Conservation (phyloP, 2,113 vertebrate genomes). For the Amphiprion percula region DNA sequence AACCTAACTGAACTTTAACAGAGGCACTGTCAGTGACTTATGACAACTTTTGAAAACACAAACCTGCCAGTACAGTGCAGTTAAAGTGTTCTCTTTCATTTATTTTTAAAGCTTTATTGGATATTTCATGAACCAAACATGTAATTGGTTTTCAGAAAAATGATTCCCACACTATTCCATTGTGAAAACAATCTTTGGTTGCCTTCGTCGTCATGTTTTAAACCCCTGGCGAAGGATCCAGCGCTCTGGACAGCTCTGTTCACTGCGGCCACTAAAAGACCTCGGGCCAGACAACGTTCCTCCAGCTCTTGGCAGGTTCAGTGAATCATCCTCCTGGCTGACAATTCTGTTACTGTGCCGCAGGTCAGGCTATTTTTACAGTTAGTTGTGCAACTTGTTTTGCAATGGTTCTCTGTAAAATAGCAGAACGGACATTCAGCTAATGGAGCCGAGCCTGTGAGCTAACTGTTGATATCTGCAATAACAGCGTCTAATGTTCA, state of each 20-base stretch:
- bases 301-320: conserved; percentile 8
- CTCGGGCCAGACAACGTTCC: background rate
- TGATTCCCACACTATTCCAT: no score
- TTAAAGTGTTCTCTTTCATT: no score
- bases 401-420: background rate
- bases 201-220: background rate
- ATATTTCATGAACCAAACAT: no score
- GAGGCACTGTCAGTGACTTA: no score
- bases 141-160: no score
- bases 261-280: background rate
- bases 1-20: no score
- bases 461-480: background rate
- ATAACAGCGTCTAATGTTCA: no score
- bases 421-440: conserved; percentile 14
- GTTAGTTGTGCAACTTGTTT: conserved; percentile 34
- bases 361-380: conserved; percentile 31
- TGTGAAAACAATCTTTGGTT: no score
- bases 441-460: conserved; percentile 1
- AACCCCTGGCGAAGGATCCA: background rate
- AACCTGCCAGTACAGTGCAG: no score
- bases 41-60: no score
- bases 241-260: conserved; percentile 28
- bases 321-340: conserved; percentile 17
- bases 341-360: conserved; percentile 20
- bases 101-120: no score